Base-by-base conservation (phyloP, 2,888 invertebrate genomes). In the Eupelmus urozonus region DNA sequence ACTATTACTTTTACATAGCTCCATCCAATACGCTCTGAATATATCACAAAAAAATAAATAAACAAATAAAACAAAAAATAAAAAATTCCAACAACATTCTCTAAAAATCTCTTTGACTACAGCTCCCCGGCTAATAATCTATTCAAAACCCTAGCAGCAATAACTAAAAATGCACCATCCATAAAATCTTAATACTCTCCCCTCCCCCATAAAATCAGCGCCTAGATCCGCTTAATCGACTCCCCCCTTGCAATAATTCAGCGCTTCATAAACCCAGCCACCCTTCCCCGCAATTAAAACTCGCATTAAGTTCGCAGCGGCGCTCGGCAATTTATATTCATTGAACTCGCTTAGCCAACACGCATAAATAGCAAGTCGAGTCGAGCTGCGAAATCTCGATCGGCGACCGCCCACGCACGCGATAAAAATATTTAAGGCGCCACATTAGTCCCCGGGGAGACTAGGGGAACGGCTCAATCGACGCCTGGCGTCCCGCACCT, bases 271-370 rank as follows among this genome's bases (percentile, higher is more conserved):
- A 67, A 40, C 4, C 29, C 7, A 34, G n/a, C 13, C 7, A 2
- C 29, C n/a, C 27, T n/a, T 9, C 2, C n/a, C n/a, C 20, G 55
- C 55, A 70, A 70, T 70, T 59, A 70, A 70, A 70, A 45, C 23
- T n/a, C 42, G 23, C 63, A 25, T 63, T 63, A 63, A 60, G 23
- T 16, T n/a, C 40, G 1, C n/a, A 1, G 23, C 55, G 13, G 16
- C 18, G 25, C 57, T 27, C 20, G 4, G 53, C 16, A n/a, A 60
- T 62, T 53, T 42, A 16, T 63, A 53, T 63, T 53, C 34, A 63
- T 72, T 25, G 29, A 34, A 49, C 49, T 59, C 25, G 55, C 27
- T 71, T 0, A 53, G 18, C 42, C 25, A 60, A 18, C 2, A 34
- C 3, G 34, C 3, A 34, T 3, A 34, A 34, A 34, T 34, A 34